phyloP scores from a whole-genome alignment of 2,797 vertebrate species.

The Chelonia mydas region DNA sequence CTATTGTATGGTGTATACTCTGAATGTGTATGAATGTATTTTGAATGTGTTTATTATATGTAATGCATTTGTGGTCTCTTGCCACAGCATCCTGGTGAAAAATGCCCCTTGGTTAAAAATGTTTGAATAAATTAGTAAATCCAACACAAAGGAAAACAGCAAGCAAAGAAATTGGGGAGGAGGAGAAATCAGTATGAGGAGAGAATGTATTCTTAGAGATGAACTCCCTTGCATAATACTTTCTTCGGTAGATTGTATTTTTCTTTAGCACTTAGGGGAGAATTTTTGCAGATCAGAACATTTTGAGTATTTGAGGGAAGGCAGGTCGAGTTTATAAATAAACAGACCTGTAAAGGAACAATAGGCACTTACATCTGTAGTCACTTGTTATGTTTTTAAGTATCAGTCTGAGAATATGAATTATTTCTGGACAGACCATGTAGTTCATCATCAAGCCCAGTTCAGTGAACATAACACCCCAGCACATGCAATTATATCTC shows the following conservation, averaged over 20 bases:
- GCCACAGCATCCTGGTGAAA: slow-evolving; percentile 71
- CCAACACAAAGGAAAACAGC: slow-evolving; percentile 63
- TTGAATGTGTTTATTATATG: slow-evolving; percentile 49
- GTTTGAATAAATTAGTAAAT: slow-evolving; percentile 78
- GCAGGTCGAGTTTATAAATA: slow-evolving; percentile 54
- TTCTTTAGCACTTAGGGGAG: slow-evolving; percentile 44
- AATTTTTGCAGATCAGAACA: slow-evolving; percentile 60
- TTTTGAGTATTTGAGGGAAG: slow-evolving; percentile 59
- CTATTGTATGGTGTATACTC: slow-evolving; percentile 33
- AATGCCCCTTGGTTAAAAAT: slow-evolving; percentile 67
- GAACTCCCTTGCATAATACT: slow-evolving; percentile 71
- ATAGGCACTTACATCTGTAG: slow-evolving; percentile 55
- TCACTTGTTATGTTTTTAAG: slow-evolving; percentile 52
- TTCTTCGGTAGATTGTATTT: slow-evolving; percentile 66
- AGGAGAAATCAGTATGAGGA: slow-evolving; percentile 62
- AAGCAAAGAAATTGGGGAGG: slow-evolving; percentile 42
- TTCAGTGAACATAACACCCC: slow-evolving; percentile 51
- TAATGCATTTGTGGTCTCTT: slow-evolving; percentile 74
- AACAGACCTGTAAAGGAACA: slow-evolving; percentile 52
- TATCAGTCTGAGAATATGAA: slow-evolving; percentile 68
- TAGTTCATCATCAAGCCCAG: slow-evolving; percentile 43
- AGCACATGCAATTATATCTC: slow-evolving; percentile 54
- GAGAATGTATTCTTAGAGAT: slow-evolving; percentile 58
- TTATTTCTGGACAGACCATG: slow-evolving; percentile 55
- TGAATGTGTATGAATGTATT: slow-evolving; percentile 64